phyloP scores from a whole-genome alignment of 2,113 vertebrate species.

The Toxotes jaculatrix region DNA sequence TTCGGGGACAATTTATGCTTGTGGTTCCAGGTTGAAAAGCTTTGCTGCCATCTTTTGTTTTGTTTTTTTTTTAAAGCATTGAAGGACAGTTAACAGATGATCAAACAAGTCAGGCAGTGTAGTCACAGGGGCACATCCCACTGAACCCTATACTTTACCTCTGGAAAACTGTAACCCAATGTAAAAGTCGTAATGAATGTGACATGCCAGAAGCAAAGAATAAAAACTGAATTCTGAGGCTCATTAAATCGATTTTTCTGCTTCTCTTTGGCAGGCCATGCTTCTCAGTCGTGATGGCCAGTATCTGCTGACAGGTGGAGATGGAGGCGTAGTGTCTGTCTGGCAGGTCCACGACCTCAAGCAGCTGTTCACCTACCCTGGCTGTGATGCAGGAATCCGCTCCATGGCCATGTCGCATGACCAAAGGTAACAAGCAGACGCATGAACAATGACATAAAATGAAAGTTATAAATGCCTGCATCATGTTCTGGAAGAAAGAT shows the following conservation, averaged over 20 bases:
- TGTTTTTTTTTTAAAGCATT: neutral
- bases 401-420: conserved; percentile 97
- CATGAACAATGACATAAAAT: conserved; percentile 5
- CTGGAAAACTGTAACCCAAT: neutral
- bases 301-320: conserved; percentile 96
- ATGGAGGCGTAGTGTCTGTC: conserved; percentile 90
- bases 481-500: neutral
- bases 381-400: conserved; percentile 96
- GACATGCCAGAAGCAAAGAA: neutral
- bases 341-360: conserved; percentile 94
- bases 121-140: neutral
- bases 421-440: conserved; percentile 89
- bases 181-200: neutral
- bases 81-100: conserved; percentile 26
- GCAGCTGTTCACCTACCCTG: conserved; percentile 94
- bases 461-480: neutral
- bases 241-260: neutral
- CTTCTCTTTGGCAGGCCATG: conserved; percentile 86
- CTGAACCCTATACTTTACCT: neutral
- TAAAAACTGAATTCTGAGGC: no score
- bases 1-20: conserved; percentile 51
- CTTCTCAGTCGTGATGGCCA: conserved; percentile 95
- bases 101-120: neutral
- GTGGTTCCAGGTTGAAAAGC: conserved; percentile 29
- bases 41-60: neutral